phyloP scores from a whole-genome alignment of 2,888 invertebrate species.

The Drepana falcataria region DNA sequence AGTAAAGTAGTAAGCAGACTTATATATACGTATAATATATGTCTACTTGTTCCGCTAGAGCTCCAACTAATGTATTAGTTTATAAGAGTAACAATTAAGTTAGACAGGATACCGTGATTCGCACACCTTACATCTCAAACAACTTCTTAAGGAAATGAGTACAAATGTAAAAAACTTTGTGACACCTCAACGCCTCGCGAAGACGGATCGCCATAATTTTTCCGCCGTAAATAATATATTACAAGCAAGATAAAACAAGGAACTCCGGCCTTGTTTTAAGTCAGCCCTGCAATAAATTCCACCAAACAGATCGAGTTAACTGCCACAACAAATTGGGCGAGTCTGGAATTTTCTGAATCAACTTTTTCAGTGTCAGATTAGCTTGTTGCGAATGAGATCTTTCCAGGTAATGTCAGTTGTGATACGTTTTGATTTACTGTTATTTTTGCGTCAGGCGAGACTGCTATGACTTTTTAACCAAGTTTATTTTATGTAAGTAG shows the following conservation, averaged over 20 bases:
- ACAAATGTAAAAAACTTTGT: slow-evolving; percentile 30
- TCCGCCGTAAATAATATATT: slow-evolving; percentile 48
- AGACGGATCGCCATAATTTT: slow-evolving; percentile 46
- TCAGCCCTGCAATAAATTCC: slow-evolving; percentile 38
- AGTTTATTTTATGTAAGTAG: not conserved
- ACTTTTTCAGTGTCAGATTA: slow-evolving; percentile 48
- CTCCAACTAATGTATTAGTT: too few relatives aligned
- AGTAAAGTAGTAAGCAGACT: too few relatives aligned
- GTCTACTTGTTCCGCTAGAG: too few relatives aligned
- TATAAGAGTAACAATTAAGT: slow-evolving; percentile 1
- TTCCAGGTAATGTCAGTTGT: slow-evolving; percentile 1
- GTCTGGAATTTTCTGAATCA: slow-evolving; percentile 46
- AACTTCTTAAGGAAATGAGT: slow-evolving; percentile 11
- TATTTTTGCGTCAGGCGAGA: not conserved
- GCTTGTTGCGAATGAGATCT: slow-evolving; percentile 25
- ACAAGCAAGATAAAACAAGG: slow-evolving; percentile 40
- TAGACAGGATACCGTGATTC: not conserved
- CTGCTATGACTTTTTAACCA: not conserved
- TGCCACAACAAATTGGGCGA: slow-evolving; percentile 42
- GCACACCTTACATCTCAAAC: too few relatives aligned
- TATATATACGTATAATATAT: too few relatives aligned
- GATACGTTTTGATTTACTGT: not conserved
- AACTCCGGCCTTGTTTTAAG: slow-evolving; percentile 47
- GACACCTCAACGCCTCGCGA: slow-evolving; percentile 35
- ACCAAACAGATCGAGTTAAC: slow-evolving; percentile 29